Evolutionary conservation across 2,888 invertebrate species (phyloP).

Genomic region (Oxyscelio sp.): DNA sequence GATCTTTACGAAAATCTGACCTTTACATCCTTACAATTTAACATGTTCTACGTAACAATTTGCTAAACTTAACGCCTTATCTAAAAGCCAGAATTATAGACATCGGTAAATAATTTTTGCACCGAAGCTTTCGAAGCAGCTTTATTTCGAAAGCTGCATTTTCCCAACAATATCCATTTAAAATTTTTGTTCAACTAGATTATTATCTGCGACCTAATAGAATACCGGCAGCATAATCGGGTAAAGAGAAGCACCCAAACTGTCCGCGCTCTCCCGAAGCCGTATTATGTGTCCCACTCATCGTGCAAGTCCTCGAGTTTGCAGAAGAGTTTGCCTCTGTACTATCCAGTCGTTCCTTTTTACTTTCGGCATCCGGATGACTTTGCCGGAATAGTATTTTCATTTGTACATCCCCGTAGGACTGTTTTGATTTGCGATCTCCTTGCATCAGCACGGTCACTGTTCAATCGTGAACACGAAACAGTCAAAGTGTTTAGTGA

Average conservation of each 20-base stretch:
- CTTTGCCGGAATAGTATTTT: constrained; percentile 48
- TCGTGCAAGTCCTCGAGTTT: constrained; percentile 66
- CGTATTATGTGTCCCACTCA: constrained; percentile 80
- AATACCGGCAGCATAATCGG: constrained; percentile 86
- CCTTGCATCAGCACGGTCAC: background rate
- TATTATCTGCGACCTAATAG: constrained; percentile 83
- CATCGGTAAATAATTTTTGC: constrained; percentile 34
- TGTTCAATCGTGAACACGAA: background rate
- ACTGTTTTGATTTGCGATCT: background rate
- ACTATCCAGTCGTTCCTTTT: constrained; percentile 72
- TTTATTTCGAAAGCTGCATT: constrained; percentile 52
- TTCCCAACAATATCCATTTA: constrained; percentile 68
- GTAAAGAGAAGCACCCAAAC: constrained; percentile 88
- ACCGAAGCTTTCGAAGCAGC: constrained; percentile 32
- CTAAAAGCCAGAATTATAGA: constrained; percentile 18
- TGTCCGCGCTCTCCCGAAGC: constrained; percentile 85
- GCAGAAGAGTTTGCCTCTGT: constrained; percentile 57
- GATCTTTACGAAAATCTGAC: too few species aligned
- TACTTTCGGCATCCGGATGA: constrained; percentile 67
- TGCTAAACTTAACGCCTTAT: background rate
- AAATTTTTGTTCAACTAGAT: constrained; percentile 74
- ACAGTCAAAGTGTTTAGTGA: constrained; percentile 21
- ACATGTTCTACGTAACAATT: background rate
- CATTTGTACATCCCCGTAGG: constrained; percentile 9
- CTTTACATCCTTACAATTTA: too few species aligned